Percentiles rank a stretch among this genome's conserved stretches.
These are phyloP conservation scores for Trachelus iudaicus DNA, from an alignment of 2,888 invertebrate species.

Conservation along the genomic window DNA sequence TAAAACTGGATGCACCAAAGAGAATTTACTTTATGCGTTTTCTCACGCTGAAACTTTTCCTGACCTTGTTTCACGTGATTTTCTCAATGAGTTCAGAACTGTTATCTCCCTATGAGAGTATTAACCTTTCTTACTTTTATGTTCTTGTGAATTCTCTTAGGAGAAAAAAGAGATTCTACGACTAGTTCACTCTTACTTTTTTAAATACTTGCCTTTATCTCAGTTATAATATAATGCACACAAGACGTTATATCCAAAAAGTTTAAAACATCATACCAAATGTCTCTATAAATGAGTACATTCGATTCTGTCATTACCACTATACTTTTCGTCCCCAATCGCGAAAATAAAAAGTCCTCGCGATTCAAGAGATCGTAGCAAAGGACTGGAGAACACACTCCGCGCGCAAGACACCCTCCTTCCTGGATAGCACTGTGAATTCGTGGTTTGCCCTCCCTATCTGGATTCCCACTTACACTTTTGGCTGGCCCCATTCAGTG, in stretches of 20 bases:
- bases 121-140: neutral
- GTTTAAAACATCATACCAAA: neutral
- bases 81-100: neutral
- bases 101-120: neutral
- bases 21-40: neutral
- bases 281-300: neutral
- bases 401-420: neutral
- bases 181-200: neutral
- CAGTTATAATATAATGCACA: too few species aligned
- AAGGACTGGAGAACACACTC: neutral
- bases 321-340: neutral
- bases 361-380: neutral
- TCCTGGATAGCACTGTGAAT: conserved; percentile 6
- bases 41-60: neutral
- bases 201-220: too few species aligned
- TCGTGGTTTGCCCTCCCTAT: conserved; percentile 16
- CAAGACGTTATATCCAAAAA: neutral
- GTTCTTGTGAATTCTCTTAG: neutral
- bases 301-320: neutral
- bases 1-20: neutral
- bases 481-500: conserved; percentile 22
- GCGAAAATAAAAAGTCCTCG: neutral
- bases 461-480: conserved; percentile 23
- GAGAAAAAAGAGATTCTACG: neutral
- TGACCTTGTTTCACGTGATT: neutral